Percentiles rank a stretch among this genome's conserved stretches.
Evolutionary conservation across 2,113 vertebrate species (phyloP).

Genomic region (Phoxinus phoxinus): DNA sequence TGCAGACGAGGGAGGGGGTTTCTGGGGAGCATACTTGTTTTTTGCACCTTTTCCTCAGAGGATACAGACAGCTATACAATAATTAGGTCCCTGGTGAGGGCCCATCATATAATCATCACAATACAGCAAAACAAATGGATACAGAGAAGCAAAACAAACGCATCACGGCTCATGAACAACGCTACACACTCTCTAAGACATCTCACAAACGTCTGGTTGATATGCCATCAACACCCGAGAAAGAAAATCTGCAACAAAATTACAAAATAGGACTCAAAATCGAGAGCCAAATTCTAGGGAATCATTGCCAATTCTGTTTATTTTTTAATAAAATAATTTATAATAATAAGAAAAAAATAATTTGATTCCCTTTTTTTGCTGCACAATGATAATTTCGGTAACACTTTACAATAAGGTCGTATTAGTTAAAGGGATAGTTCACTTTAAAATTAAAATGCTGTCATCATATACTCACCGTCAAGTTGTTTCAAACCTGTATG

Average conservation of each 20-base stretch:
- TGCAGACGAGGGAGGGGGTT: conserved; percentile 13
- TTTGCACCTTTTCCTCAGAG: conserved; percentile 55
- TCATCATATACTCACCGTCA: too few relatives aligned
- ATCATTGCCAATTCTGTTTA: neutral
- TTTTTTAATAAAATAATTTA: too few relatives aligned
- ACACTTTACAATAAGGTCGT: too few relatives aligned
- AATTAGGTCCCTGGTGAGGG: conserved; percentile 61
- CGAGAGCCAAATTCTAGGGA: neutral
- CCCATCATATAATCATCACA: conserved; percentile 59
- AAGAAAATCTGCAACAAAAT: neutral
- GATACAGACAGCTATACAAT: conserved; percentile 49
- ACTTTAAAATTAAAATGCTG: too few relatives aligned
- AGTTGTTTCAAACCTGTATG: too few relatives aligned
- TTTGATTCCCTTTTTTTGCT: too few relatives aligned
- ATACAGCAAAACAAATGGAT: conserved; percentile 60
- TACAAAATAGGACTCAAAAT: neutral
- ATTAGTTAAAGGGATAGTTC: too few relatives aligned
- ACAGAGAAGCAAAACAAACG: conserved; percentile 55
- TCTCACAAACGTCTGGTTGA: neutral
- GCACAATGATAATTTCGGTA: too few relatives aligned
- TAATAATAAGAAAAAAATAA: too few relatives aligned
- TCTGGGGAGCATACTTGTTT: conserved; percentile 60
- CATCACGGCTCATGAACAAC: conserved; percentile 5
- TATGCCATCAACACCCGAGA: neutral
- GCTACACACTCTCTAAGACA: neutral